These are phyloP conservation scores for Noturus placidus DNA, from an alignment of 2,113 vertebrate genomes.

Conservation along the genomic window DNA sequence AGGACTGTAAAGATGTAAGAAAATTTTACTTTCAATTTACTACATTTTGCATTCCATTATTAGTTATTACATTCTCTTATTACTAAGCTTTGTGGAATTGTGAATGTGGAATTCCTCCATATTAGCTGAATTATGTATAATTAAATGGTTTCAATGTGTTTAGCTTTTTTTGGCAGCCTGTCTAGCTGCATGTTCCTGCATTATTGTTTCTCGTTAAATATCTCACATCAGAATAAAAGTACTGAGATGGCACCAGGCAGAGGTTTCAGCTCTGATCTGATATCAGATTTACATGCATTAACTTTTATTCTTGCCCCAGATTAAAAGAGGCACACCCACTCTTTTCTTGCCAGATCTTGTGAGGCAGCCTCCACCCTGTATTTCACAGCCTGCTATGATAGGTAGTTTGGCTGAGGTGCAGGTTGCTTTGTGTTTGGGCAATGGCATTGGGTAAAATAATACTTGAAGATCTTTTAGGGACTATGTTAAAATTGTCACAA, in stretches of 20 bases:
- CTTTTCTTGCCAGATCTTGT: background rate
- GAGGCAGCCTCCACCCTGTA: background rate
- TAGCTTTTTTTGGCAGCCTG: background rate
- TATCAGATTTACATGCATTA: constrained; percentile 1
- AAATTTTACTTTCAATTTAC: background rate
- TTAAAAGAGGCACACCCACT: background rate
- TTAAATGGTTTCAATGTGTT: background rate
- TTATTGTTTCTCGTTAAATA: constrained; percentile 51
- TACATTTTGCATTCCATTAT: background rate
- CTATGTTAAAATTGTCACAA: background rate
- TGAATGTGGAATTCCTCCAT: background rate
- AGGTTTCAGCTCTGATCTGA: constrained; percentile 13
- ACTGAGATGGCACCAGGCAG: background rate
- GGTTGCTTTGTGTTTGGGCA: background rate
- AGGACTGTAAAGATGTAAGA: constrained; percentile 99
- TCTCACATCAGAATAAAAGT: constrained; percentile 29
- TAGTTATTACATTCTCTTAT: background rate
- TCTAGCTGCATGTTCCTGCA: constrained; percentile 3
- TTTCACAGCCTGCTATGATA: constrained; percentile 17
- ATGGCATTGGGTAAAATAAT: background rate
- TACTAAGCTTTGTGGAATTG: background rate
- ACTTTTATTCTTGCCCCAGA: background rate
- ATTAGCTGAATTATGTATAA: background rate
- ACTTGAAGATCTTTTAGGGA: background rate
- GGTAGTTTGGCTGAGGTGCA: background rate